Conservation (phyloP, 2,113 vertebrate genomes). For the Engraulis encrasicolus region DNA sequence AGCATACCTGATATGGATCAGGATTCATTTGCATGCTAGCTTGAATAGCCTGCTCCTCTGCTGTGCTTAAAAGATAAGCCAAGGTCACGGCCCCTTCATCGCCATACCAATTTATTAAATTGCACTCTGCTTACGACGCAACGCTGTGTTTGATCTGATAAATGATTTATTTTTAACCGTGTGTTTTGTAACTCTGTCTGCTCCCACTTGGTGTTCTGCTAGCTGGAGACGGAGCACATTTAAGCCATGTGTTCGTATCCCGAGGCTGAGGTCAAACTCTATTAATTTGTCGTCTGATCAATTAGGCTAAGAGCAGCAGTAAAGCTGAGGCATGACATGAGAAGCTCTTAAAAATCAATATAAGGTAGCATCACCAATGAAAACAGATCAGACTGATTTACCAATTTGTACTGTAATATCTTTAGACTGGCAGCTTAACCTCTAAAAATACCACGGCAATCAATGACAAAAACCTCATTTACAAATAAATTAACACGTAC, state of each 20-base stretch:
- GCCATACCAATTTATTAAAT: constrained; percentile 64
- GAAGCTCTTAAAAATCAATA: not conserved
- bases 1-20: constrained; percentile 69
- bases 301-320: not conserved
- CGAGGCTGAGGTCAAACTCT: not conserved
- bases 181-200: constrained; percentile 7
- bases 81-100: constrained; percentile 63
- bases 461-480: not conserved
- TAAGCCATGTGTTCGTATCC: not conserved
- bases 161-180: constrained; percentile 34
- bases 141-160: constrained; percentile 56
- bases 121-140: constrained; percentile 55
- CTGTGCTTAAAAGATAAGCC: constrained; percentile 64
- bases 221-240: not conserved
- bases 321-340: not conserved
- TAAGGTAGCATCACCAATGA: not conserved
- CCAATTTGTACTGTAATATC: constrained; percentile 2
- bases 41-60: constrained; percentile 54
- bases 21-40: constrained; percentile 64
- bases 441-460: not conserved
- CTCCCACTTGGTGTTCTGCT: not conserved
- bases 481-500: not conserved
- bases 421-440: not conserved
- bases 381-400: not conserved
- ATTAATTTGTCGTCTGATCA: constrained; percentile 8